These are phyloP conservation scores for Vespertilio murinus DNA, from an alignment of 2,797 vertebrate genomes.

Conservation along the genomic window DNA sequence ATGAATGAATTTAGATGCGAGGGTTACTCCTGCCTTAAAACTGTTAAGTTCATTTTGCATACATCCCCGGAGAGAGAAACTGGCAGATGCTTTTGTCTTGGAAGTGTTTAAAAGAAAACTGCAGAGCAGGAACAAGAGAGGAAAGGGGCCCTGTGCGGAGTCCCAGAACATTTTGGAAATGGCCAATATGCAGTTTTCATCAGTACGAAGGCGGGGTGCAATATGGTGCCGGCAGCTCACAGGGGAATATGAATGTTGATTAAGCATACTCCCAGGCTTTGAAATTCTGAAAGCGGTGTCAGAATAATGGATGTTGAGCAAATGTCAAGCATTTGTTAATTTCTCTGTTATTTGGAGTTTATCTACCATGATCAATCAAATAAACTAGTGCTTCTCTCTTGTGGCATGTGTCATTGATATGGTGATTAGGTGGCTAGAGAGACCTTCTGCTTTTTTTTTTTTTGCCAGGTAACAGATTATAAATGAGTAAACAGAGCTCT, in stretches of 20 bases:
- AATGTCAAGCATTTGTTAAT: constrained; percentile 99
- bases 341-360: constrained; percentile 99
- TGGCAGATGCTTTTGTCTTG: constrained; percentile 95
- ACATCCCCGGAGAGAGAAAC: constrained; percentile 90
- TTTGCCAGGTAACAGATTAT: constrained; percentile 86
- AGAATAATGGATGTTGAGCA: constrained; percentile 99
- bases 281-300: constrained; percentile 99
- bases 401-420: constrained; percentile 99
- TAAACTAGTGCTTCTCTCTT: constrained; percentile 93
- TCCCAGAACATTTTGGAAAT: constrained; percentile 96
- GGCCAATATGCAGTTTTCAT: constrained; percentile 99
- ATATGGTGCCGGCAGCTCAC: constrained; percentile 97
- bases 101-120: constrained; percentile 93
- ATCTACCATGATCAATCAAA: constrained; percentile 97
- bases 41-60: constrained; percentile 94
- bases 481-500: constrained; percentile 75
- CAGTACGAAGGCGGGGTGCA: constrained; percentile 89
- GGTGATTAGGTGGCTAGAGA: constrained; percentile 96
- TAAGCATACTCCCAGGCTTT: constrained; percentile 99
- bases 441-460: constrained; percentile 88
- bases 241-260: constrained; percentile 99
- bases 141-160: constrained; percentile 88
- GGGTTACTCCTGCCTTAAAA: constrained; percentile 94
- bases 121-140: constrained; percentile 88
- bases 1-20: constrained; percentile 99